phyloP scores from a whole-genome alignment of 2,888 invertebrate species.

The Pantelozetes paolii region DNA sequence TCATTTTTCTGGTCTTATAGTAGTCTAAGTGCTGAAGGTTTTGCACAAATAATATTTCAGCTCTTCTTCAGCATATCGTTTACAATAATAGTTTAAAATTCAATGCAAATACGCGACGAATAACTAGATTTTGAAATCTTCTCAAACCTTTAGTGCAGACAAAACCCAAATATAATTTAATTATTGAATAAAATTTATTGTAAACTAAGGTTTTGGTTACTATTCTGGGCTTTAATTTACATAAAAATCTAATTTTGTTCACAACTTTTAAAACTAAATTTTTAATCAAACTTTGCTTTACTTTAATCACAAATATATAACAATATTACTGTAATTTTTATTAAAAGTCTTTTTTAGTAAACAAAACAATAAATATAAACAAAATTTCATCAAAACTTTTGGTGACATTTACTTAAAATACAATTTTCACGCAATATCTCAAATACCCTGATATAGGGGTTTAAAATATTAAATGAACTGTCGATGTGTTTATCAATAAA shows the following conservation, averaged over 20 bases:
- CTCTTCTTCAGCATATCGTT: neutral
- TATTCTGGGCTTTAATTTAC: neutral
- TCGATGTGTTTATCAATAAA: neutral
- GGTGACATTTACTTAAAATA: too few relatives aligned
- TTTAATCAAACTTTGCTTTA: too few relatives aligned
- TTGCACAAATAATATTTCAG: too few relatives aligned
- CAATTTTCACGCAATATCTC: too few relatives aligned
- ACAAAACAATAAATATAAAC: neutral
- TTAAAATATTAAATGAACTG: neutral
- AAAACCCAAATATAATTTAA: neutral
- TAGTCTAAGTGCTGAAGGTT: too few relatives aligned
- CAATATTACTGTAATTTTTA: too few relatives aligned
- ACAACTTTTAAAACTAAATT: too few relatives aligned
- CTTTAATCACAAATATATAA: too few relatives aligned
- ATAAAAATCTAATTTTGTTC: slow-evolving; percentile 19
- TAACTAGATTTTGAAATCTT: too few relatives aligned
- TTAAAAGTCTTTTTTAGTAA: neutral
- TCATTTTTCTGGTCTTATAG: neutral
- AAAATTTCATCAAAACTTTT: neutral
- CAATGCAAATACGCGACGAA: too few relatives aligned
- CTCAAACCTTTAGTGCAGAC: neutral
- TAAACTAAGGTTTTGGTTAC: neutral
- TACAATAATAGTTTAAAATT: neutral
- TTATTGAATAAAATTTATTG: slow-evolving; percentile 1
- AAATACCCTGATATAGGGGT: too few relatives aligned